These are phyloP conservation scores for Ichneumon xanthorius DNA, from an alignment of 2,888 invertebrate genomes.

Conservation along the genomic window DNA sequence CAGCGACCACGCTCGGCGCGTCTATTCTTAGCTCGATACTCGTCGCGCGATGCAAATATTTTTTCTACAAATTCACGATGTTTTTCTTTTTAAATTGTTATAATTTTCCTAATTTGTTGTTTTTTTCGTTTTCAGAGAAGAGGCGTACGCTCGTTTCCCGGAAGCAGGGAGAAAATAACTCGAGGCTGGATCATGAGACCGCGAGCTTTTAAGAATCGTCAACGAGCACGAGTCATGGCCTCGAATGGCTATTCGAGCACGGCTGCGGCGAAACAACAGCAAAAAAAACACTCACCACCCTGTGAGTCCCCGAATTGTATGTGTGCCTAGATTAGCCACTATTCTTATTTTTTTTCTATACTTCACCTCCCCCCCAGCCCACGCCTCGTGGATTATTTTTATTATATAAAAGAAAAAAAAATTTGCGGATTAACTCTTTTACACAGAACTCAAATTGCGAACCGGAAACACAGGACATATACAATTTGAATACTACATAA, in stretches of 20 bases:
- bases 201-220: conserved; percentile 86
- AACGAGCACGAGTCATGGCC: conserved; percentile 81
- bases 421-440: no score
- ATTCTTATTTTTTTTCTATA: conserved; percentile 73
- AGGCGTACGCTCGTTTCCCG: conserved; percentile 46
- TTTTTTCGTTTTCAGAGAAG: conserved; percentile 70
- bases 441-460: no score
- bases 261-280: conserved; percentile 69
- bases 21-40: not conserved
- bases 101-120: conserved; percentile 40
- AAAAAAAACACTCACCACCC: conserved; percentile 83
- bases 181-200: conserved; percentile 85
- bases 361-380: not conserved
- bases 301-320: conserved; percentile 84
- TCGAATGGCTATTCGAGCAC: conserved; percentile 80
- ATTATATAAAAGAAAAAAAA: no score
- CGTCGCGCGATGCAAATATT: conserved; percentile 24
- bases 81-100: conserved; percentile 20
- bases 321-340: conserved; percentile 82
- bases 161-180: conserved; percentile 66
- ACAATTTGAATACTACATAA: no score
- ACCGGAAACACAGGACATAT: no score
- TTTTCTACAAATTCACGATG: conserved; percentile 18
- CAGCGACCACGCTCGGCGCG: not conserved
- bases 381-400: not conserved